These are phyloP conservation scores for Acridotheres tristis DNA, from an alignment of 2,797 vertebrate genomes.

Conservation along the genomic window DNA sequence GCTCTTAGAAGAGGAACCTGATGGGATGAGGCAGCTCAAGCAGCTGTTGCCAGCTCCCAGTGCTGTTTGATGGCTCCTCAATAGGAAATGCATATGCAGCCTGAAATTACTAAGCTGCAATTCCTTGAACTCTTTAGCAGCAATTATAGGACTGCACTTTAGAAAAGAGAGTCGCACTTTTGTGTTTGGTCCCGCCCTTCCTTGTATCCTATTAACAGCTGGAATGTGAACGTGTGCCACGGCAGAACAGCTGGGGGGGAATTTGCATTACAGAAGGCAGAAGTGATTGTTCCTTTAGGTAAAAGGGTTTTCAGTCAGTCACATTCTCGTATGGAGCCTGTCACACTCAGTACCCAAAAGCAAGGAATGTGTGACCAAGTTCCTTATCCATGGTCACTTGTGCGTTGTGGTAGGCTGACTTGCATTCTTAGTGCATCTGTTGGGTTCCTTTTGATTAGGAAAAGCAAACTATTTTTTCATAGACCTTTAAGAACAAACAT, in stretches of 20 bases:
- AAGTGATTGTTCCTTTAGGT: background rate
- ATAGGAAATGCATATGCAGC: background rate
- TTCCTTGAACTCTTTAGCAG: background rate
- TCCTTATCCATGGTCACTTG: background rate
- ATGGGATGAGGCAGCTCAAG: background rate
- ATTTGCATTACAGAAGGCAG: background rate
- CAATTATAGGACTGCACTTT: background rate
- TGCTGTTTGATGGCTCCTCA: background rate
- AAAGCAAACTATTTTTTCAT: background rate
- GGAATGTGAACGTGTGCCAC: background rate
- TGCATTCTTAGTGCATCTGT: background rate
- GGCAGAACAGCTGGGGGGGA: background rate
- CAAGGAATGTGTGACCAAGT: background rate
- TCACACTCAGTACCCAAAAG: background rate
- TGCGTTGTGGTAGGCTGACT: background rate
- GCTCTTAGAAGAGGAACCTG: background rate
- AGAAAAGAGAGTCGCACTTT: background rate
- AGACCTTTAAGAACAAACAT: background rate
- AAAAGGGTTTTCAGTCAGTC: background rate
- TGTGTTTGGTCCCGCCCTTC: background rate
- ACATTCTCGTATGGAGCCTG: fast-evolving
- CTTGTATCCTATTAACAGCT: background rate
- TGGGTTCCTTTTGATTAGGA: background rate
- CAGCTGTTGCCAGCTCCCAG: background rate
- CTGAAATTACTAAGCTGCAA: background rate